Percentiles rank a stretch among this genome's conserved stretches.
These are phyloP conservation scores for Diachasmimorpha longicaudata DNA, from an alignment of 1,140 invertebrate species.

Conservation along the genomic window DNA sequence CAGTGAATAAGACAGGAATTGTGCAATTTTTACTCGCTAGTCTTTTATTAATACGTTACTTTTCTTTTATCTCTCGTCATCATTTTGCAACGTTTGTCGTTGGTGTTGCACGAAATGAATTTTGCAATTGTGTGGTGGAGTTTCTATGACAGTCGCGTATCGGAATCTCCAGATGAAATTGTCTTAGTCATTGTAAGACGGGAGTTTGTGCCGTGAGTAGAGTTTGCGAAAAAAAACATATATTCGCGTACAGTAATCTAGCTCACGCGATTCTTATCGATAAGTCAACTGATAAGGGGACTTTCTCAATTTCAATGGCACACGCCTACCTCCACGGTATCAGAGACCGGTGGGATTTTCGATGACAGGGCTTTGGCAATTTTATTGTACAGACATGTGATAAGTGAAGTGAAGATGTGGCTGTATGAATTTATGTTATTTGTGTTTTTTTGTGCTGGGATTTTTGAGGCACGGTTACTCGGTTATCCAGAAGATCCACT, in stretches of 20 bases:
- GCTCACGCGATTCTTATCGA: not conserved
- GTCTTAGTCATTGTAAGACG: not conserved
- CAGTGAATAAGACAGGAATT: not conserved
- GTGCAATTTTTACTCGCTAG: not conserved
- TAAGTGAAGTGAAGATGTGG: not conserved
- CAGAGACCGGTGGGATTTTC: not conserved
- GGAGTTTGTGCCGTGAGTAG: not conserved
- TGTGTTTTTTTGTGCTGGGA: not conserved
- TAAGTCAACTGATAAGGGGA: not conserved
- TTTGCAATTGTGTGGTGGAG: not conserved
- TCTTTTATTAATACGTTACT: not conserved
- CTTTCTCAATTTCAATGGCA: not conserved
- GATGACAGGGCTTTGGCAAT: not conserved
- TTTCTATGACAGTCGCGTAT: not conserved
- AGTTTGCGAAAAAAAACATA: not conserved
- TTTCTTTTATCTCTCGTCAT: too few relatives aligned
- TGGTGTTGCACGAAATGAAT: not conserved
- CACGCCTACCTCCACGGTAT: not conserved
- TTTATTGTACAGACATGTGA: not conserved
- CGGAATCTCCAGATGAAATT: not conserved
- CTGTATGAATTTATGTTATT: not conserved
- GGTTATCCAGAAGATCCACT: conserved; percentile 15
- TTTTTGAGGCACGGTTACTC: not conserved
- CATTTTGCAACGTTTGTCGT: not conserved
- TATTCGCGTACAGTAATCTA: not conserved